Evolutionary conservation across 2,113 vertebrate species (phyloP), one percentile per base, ranked within the genome.

Genomic region (Larimichthys polyactis): DNA sequence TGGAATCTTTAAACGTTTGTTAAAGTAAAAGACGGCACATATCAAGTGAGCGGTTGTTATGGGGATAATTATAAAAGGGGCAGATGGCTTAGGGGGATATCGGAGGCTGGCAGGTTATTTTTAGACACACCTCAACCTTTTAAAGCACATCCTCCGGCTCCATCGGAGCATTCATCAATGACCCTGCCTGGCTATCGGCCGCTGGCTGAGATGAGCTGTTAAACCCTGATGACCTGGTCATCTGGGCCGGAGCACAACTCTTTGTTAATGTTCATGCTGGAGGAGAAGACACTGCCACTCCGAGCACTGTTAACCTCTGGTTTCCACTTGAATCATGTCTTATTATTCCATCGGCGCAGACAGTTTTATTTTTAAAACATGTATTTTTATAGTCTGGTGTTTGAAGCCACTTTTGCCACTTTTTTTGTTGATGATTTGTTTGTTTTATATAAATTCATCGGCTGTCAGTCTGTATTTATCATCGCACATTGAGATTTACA

Each of bases 51-150:
- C 72, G 85, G 91, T 92, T 92, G 92, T 94, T 93, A 91, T 88
- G 87, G 90, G 87, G 85, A 93, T 91, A 67, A 89, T 93, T 91
- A 83, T 89, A 87, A 91, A 90, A 86, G 79, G 82, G 87, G 84
- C 92, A 93, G 91, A 90, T 92, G 92, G 87, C 85, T 89, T 55
- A 7, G 55, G 87, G 87, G 87, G 62, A 81, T 81, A 82, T 90
- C 78, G 65, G 82, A 85, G 83, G 80, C 84, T 75, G 70, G 9
- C 67, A 10, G 78, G 89, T 84, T 94, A 93, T 95, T 93, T 94
- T 94, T 93, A 94, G 93, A 80, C 86, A 81, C 79, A 90, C 85
- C 87, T 86, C 83, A 88, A 91, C 91, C 93, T 93, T 92, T 91
- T 77, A 91, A 87, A 84, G 75, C 85, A 75, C 83, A 78, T 86